phyloP scores from a whole-genome alignment of 2,888 invertebrate species.

The Osmoderma eremita region DNA sequence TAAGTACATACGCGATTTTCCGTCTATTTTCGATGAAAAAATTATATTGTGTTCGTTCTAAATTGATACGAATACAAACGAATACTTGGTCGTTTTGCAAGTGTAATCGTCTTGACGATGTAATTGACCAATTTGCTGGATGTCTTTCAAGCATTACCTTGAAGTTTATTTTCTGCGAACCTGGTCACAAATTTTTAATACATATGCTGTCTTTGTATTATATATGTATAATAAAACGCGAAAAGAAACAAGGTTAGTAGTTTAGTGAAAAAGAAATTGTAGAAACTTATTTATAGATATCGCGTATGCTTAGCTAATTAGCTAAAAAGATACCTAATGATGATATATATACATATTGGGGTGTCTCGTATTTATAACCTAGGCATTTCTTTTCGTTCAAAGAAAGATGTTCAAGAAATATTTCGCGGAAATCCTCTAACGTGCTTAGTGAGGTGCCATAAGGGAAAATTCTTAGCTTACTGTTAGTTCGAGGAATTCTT shows the following conservation, averaged over 20 bases:
- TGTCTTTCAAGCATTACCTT: slow-evolving; percentile 25
- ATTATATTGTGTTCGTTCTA: background rate
- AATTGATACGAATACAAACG: slow-evolving; percentile 7
- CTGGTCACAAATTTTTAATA: slow-evolving; percentile 21
- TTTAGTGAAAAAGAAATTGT: slow-evolving; percentile 5
- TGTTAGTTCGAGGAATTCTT: no score
- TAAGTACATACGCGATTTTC: background rate
- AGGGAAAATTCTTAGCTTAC: no score
- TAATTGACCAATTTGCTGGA: slow-evolving; percentile 34
- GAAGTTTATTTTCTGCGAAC: slow-evolving; percentile 20
- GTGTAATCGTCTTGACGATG: slow-evolving; percentile 19
- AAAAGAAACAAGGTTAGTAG: slow-evolving; percentile 22
- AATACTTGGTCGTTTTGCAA: slow-evolving; percentile 14
- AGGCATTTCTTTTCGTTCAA: no score
- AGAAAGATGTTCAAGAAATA: no score
- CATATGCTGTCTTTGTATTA: background rate
- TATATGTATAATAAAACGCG: background rate
- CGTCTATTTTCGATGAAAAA: background rate
- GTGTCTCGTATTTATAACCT: no score
- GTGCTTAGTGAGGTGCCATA: no score
- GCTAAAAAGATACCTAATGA: no score
- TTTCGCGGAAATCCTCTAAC: no score
- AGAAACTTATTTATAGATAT: no score
- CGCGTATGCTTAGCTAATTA: no score
- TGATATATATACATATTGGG: no score